Conservation (phyloP, 2,797 vertebrate genomes). For the Urocyon cinereoargenteus region DNA sequence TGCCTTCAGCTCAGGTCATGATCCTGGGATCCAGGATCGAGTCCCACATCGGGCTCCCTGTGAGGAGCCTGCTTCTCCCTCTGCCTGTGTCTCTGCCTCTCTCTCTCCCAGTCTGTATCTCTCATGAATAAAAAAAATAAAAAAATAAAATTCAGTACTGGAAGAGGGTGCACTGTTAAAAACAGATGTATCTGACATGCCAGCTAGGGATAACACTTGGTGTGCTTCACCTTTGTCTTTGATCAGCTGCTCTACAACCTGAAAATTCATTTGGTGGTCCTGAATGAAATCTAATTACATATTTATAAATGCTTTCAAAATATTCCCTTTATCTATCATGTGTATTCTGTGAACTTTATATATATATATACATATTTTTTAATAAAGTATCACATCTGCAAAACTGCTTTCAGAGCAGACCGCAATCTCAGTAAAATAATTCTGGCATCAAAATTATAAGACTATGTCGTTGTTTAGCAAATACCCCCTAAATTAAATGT, state of each 20-base stretch:
- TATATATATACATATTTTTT: not conserved
- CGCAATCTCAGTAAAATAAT: not conserved
- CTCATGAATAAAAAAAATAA: no score
- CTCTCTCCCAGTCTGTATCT: no score
- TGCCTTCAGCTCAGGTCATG: no score
- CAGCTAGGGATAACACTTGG: not conserved
- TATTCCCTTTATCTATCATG: not conserved
- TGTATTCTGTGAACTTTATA: not conserved
- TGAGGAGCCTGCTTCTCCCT: no score
- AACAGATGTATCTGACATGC: not conserved
- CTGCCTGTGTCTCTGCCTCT: no score
- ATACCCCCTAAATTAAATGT: not conserved
- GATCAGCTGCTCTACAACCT: conserved; percentile 6
- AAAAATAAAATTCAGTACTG: not conserved
- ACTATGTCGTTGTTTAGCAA: not conserved
- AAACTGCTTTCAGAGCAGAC: not conserved
- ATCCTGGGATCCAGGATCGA: no score
- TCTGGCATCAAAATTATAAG: not conserved
- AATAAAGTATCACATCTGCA: no score
- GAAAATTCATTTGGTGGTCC: not conserved
- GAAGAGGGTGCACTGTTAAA: not conserved
- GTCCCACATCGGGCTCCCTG: no score
- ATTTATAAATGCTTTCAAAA: not conserved
- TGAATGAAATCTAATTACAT: not conserved
- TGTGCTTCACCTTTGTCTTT: conserved; percentile 18